Percentiles rank a stretch among this genome's conserved stretches.
phyloP scores from a whole-genome alignment of 2,888 invertebrate genomes.

The Calliphora vomitoria region DNA sequence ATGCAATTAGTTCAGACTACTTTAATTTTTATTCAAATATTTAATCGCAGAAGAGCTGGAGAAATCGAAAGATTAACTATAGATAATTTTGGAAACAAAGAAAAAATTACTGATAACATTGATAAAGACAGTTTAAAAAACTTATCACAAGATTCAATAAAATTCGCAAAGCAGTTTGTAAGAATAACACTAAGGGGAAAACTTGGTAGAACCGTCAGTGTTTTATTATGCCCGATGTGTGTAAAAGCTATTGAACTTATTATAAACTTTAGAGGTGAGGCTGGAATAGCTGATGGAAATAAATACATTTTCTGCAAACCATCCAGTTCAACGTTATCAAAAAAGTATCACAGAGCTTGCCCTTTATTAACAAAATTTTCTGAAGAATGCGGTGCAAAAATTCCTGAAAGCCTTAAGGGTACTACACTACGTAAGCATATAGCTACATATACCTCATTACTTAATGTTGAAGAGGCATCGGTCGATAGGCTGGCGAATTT shows the following conservation, averaged over 20 bases:
- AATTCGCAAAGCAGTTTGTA: slow-evolving; percentile 34
- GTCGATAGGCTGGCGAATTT: slow-evolving; percentile 44
- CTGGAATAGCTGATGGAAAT: slow-evolving; percentile 32
- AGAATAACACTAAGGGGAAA: slow-evolving; percentile 39
- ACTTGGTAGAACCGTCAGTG: slow-evolving; percentile 45
- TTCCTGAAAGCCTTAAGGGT: slow-evolving; percentile 25
- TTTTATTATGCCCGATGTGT: slow-evolving; percentile 25
- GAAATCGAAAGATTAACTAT: slow-evolving; percentile 51
- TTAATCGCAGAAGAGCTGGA: slow-evolving; percentile 53
- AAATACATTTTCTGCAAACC: slow-evolving; percentile 29
- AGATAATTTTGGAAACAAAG: slow-evolving; percentile 30
- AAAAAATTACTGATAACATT: slow-evolving; percentile 32
- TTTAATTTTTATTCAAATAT: slow-evolving; percentile 43
- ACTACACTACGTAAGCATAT: slow-evolving; percentile 1
- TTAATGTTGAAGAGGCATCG: slow-evolving; percentile 22
- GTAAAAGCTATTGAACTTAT: slow-evolving; percentile 20
- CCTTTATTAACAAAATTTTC: slow-evolving; percentile 1
- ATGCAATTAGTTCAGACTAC: slow-evolving; percentile 15
- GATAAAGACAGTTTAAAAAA: slow-evolving; percentile 29
- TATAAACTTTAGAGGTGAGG: slow-evolving; percentile 32
- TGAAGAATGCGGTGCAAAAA: neutral
- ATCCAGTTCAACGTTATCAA: neutral
- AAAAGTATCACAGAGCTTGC: slow-evolving; percentile 30
- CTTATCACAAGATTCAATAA: slow-evolving; percentile 8
- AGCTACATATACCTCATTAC: neutral